phyloP scores from a whole-genome alignment of 2,113 vertebrate species.

The Arvicanthis niloticus region DNA sequence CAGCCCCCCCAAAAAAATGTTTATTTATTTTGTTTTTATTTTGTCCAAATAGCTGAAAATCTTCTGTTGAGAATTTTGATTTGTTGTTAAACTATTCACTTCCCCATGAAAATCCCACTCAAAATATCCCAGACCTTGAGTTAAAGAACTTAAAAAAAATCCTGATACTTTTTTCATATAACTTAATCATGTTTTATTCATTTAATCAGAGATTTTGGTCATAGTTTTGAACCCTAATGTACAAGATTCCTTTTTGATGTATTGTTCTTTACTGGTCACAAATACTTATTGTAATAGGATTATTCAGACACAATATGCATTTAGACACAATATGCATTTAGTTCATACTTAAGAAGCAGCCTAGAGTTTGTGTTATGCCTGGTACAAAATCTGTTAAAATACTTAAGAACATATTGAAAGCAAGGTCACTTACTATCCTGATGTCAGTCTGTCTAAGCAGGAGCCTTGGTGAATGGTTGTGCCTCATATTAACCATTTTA shows the following conservation, averaged over 20 bases:
- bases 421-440: background rate
- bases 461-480: background rate
- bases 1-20: conserved; percentile 38
- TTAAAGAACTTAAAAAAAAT: conserved; percentile 77
- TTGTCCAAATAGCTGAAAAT: conserved; percentile 71
- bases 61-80: conserved; percentile 76
- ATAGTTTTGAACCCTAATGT: background rate
- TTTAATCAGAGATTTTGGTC: background rate
- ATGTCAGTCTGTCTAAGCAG: background rate
- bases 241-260: background rate
- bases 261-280: background rate
- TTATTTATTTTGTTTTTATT: conserved; percentile 77
- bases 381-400: background rate
- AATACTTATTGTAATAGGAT: background rate
- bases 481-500: background rate
- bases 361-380: background rate
- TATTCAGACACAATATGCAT: background rate
- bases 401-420: background rate
- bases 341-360: background rate
- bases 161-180: background rate
- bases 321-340: background rate
- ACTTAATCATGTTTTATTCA: background rate
- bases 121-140: conserved; percentile 80
- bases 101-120: conserved; percentile 76
- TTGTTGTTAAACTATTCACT: conserved; percentile 62